These are phyloP conservation scores for Erebia ligea DNA, from an alignment of 2,888 invertebrate species.

Conservation along the genomic window DNA sequence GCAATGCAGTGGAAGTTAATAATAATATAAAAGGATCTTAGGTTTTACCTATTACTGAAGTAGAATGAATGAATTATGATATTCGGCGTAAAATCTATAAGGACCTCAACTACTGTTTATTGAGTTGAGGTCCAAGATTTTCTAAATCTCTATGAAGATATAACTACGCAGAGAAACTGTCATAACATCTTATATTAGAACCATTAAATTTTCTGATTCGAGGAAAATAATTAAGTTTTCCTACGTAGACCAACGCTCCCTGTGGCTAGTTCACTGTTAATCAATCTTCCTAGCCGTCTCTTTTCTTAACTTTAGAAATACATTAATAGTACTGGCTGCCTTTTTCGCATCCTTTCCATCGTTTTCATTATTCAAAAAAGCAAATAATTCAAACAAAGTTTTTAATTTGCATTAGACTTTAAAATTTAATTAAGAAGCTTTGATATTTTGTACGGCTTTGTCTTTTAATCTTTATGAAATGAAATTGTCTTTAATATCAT, in stretches of 20 bases:
- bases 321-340: slow-evolving; percentile 71
- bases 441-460: slow-evolving; percentile 28
- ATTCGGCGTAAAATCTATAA: too few species aligned
- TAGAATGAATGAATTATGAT: too few species aligned
- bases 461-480: slow-evolving; percentile 36
- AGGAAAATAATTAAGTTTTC: slow-evolving; percentile 78
- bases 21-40: too few species aligned
- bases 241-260: slow-evolving; percentile 60
- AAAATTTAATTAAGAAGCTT: slow-evolving; percentile 40
- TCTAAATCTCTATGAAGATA: too few species aligned
- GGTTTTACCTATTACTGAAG: too few species aligned
- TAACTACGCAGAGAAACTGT: too few species aligned
- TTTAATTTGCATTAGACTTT: slow-evolving; percentile 39
- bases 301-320: slow-evolving; percentile 68
- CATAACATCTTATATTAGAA: slow-evolving; percentile 51
- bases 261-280: slow-evolving; percentile 68
- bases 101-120: too few species aligned
- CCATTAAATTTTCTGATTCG: slow-evolving; percentile 73
- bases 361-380: slow-evolving; percentile 67
- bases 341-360: slow-evolving; percentile 65
- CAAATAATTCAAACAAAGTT: slow-evolving; percentile 40
- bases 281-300: slow-evolving; percentile 70
- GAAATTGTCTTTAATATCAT: slow-evolving; percentile 30
- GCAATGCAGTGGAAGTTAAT: too few species aligned
- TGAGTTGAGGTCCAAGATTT: too few species aligned